Percentiles rank a stretch among this genome's conserved stretches.
phyloP scores from a whole-genome alignment of 64 coral and sea anemone species.

The Orbicella faveolata region DNA sequence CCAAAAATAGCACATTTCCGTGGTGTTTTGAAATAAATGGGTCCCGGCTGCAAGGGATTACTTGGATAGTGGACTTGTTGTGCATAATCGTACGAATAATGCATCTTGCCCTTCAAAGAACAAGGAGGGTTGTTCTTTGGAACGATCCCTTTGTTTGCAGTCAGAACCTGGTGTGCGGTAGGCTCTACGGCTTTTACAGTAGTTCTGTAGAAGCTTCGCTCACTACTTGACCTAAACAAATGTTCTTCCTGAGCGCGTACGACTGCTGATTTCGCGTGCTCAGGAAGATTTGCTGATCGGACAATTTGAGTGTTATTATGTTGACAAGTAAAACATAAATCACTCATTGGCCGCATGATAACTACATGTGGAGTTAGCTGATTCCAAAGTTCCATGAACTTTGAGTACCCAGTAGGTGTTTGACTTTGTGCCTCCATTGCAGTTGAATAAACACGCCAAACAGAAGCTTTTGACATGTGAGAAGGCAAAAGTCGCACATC shows the following conservation, averaged over 20 bases:
- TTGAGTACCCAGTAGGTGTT: no score
- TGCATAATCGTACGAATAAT: slow-evolving; percentile 36
- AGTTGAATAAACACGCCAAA: slow-evolving; percentile 13
- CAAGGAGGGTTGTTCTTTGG: no score
- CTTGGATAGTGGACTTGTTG: slow-evolving; percentile 10
- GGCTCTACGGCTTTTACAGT: slow-evolving; percentile 1
- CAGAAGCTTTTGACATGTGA: slow-evolving; percentile 29
- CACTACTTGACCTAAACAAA: slow-evolving; percentile 6
- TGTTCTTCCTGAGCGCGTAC: no score
- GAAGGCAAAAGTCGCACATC: slow-evolving; percentile 42
- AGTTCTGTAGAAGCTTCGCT: slow-evolving; percentile 4
- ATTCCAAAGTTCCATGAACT: no score
- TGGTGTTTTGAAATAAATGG: not conserved
- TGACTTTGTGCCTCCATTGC: not conserved
- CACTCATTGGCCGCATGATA: not conserved
- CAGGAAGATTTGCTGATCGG: not conserved
- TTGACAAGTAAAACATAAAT: slow-evolving; percentile 30
- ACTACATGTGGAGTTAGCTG: no score
- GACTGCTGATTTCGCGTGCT: no score
- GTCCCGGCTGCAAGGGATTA: slow-evolving; percentile 35
- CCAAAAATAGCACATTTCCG: no score
- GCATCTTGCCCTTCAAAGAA: slow-evolving; percentile 30
- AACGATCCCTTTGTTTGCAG: no score
- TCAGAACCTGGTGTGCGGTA: slow-evolving; percentile 1
- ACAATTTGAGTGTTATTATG: slow-evolving; percentile 17